Evolutionary conservation across 92 coral and sea anemone species (phyloP).

Genomic region (Parazoanthus atlanticus): DNA sequence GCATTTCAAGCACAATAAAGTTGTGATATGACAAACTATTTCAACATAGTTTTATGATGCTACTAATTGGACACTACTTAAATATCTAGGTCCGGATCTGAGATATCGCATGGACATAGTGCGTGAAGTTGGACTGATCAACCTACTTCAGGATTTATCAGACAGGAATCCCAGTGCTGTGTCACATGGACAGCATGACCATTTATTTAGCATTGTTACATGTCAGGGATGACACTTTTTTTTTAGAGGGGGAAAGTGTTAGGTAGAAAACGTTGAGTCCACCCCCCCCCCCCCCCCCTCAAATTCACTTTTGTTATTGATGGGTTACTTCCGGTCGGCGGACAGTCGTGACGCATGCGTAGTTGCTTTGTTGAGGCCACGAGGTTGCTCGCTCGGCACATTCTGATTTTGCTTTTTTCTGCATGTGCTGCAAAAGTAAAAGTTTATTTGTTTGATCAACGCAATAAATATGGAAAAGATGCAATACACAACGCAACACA

Average conservation of each 20-base stretch:
- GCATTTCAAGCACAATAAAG: slow-evolving; percentile 20
- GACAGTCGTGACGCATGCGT: slow-evolving; percentile 7
- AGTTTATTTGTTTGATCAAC: background rate
- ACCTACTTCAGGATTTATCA: slow-evolving; percentile 14
- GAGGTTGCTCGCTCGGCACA: background rate
- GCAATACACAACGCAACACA: background rate
- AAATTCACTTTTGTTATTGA: background rate
- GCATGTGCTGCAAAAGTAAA: no score
- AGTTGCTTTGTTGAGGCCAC: background rate
- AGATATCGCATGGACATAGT: slow-evolving; percentile 31
- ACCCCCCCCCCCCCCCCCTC: background rate
- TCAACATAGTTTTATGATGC: slow-evolving; percentile 30
- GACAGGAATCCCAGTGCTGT: slow-evolving; percentile 21
- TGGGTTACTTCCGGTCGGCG: slow-evolving; percentile 11
- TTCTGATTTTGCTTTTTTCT: background rate
- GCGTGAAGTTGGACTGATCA: slow-evolving; percentile 30
- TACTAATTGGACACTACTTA: slow-evolving; percentile 23
- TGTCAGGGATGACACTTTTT: slow-evolving; percentile 23
- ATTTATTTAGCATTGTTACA: slow-evolving; percentile 22
- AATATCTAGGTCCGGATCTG: slow-evolving; percentile 35
- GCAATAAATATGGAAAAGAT: background rate
- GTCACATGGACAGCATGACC: slow-evolving; percentile 15
- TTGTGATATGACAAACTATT: slow-evolving; percentile 25
- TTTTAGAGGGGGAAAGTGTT: slow-evolving; percentile 30
- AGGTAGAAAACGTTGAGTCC: slow-evolving; percentile 36